These are phyloP conservation scores for Percina caprodes DNA, from an alignment of 2,113 vertebrate genomes.

Conservation along the genomic window DNA sequence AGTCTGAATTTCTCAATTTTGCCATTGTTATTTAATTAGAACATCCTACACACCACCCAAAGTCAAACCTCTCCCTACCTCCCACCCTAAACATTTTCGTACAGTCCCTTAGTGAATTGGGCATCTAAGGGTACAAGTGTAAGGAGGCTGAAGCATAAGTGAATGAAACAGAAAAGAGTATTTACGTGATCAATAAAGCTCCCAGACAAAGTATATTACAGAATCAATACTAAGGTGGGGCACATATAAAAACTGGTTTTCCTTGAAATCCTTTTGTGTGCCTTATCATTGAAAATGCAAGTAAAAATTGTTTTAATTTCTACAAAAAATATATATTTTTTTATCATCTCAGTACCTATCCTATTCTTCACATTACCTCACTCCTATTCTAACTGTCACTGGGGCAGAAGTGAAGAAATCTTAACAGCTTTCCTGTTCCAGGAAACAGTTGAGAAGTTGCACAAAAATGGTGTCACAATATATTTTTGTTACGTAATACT, in stretches of 20 bases:
- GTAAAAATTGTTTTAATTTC: background rate
- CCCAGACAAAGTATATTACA: conserved; percentile 19
- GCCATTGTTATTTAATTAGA: no score
- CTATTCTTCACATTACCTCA: background rate
- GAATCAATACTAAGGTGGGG: conserved; percentile 8
- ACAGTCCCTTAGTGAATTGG: background rate
- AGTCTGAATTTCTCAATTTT: no score
- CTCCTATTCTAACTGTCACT: background rate
- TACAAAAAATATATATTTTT: no score
- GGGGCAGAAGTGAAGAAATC: conserved; percentile 17
- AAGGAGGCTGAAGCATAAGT: background rate
- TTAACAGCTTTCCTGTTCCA: conserved; percentile 16
- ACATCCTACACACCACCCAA: no score
- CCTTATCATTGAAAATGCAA: background rate
- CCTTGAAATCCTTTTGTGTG: background rate
- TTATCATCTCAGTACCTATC: background rate
- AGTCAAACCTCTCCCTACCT: no score
- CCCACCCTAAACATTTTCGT: no score
- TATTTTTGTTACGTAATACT: background rate
- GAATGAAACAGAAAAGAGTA: background rate
- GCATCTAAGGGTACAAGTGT: background rate
- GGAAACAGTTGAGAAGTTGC: conserved; percentile 39
- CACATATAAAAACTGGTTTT: background rate
- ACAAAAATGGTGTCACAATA: conserved; percentile 40
- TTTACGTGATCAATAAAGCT: conserved; percentile 25